Evolutionary conservation across 2,797 vertebrate genomes (phyloP).

Genomic region (Sternarchorhynchus goeldii): DNA sequence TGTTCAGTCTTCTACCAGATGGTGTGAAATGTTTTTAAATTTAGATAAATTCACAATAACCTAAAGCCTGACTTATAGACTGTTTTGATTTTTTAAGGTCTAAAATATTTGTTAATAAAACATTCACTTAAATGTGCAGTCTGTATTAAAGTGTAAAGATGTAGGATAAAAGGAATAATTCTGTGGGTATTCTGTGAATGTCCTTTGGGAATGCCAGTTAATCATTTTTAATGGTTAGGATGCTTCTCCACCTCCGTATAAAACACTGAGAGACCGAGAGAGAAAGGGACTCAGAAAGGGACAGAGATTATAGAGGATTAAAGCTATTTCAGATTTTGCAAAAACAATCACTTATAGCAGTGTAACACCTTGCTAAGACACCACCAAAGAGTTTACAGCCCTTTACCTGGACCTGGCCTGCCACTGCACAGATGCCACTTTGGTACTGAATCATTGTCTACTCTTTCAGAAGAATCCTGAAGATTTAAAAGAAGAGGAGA

Average conservation of each 20-base stretch:
- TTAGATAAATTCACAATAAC: background rate
- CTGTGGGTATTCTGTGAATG: background rate
- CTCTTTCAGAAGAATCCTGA: background rate
- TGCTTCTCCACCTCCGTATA: slow-evolving; percentile 20
- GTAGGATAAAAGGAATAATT: slow-evolving; percentile 1
- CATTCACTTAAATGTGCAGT: background rate
- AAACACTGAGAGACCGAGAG: background rate
- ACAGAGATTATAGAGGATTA: background rate
- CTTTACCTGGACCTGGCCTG: background rate
- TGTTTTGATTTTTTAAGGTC: background rate
- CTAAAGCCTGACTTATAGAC: background rate
- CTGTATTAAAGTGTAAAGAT: background rate
- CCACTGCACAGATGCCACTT: background rate
- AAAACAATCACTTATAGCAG: background rate
- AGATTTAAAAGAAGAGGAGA: background rate
- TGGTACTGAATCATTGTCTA: background rate
- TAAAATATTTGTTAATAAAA: too few relatives aligned
- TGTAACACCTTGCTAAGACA: background rate
- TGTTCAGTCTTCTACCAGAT: slow-evolving; percentile 16
- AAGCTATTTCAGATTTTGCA: slow-evolving; percentile 6
- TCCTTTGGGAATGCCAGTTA: slow-evolving; percentile 34
- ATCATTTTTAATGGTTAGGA: slow-evolving; percentile 19
- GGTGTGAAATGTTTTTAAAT: slow-evolving; percentile 21
- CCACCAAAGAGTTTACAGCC: background rate
- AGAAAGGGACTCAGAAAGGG: background rate